Percentiles rank a stretch among this genome's conserved stretches.
These are phyloP conservation scores for Archips xylosteana DNA, from an alignment of 2,888 invertebrate species.

Conservation along the genomic window DNA sequence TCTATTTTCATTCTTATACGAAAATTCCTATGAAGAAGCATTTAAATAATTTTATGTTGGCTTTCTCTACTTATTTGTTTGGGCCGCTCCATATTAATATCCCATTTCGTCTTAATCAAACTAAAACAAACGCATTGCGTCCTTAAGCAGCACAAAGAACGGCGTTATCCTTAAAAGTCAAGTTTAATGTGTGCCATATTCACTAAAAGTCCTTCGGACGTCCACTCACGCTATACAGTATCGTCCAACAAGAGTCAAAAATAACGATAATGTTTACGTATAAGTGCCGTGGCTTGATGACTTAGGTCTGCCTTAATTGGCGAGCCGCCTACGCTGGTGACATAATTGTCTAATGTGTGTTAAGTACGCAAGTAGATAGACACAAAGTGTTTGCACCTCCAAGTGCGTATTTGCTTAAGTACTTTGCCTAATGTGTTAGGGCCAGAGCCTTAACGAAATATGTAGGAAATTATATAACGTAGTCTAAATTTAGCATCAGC, in stretches of 20 bases:
- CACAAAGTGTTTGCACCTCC: slow-evolving; percentile 19
- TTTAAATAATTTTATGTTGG: too few species aligned
- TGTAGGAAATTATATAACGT: neutral
- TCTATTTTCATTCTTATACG: too few species aligned
- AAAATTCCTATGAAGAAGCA: too few species aligned
- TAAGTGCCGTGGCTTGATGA: slow-evolving; percentile 56
- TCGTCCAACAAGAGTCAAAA: slow-evolving; percentile 57
- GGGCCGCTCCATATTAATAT: too few species aligned
- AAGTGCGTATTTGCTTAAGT: slow-evolving; percentile 9
- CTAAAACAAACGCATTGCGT: slow-evolving; percentile 42
- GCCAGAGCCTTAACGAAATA: neutral
- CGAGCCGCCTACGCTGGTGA: slow-evolving; percentile 60
- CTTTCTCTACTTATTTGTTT: too few species aligned
- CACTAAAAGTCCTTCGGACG: slow-evolving; percentile 55
- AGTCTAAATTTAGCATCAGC: slow-evolving; percentile 30
- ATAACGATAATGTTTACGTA: slow-evolving; percentile 65
- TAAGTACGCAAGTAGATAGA: slow-evolving; percentile 32
- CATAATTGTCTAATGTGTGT: slow-evolving; percentile 58
- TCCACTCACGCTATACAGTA: slow-evolving; percentile 54
- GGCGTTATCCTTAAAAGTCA: slow-evolving; percentile 42
- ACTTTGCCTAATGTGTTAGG: slow-evolving; percentile 11
- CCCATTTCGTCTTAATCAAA: slow-evolving; percentile 29
- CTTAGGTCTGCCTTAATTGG: slow-evolving; percentile 51
- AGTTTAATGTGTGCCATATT: slow-evolving; percentile 40
- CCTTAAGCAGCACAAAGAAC: slow-evolving; percentile 38